These are phyloP conservation scores for Slavum lentiscoides DNA, from an alignment of 2,888 invertebrate genomes.

Conservation along the genomic window DNA sequence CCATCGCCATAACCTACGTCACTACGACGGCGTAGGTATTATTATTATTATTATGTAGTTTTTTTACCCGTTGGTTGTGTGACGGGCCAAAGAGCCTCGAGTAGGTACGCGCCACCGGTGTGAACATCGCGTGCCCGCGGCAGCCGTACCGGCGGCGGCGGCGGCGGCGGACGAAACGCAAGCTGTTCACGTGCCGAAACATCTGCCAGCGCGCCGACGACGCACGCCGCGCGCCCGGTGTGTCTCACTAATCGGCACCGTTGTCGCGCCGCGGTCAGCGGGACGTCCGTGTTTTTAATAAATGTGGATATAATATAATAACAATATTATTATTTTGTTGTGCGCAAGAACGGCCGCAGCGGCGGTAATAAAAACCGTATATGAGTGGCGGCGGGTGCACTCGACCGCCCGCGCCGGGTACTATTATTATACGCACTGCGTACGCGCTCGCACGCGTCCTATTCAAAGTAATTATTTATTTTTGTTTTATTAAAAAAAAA, in stretches of 20 bases:
- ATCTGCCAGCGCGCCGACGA: slow-evolving; percentile 26
- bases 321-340: neutral
- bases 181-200: slow-evolving; percentile 52
- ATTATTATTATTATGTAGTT: too few relatives aligned
- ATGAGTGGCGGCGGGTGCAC: too few relatives aligned
- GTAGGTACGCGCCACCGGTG: slow-evolving; percentile 8
- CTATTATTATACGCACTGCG: too few relatives aligned
- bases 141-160: slow-evolving; percentile 27
- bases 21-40: too few relatives aligned
- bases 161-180: slow-evolving; percentile 26
- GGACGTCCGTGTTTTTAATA: slow-evolving; percentile 7
- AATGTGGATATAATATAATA: slow-evolving; percentile 14
- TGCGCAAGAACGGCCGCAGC: neutral
- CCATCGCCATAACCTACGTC: neutral
- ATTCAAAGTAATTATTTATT: too few relatives aligned
- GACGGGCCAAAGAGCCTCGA: neutral
- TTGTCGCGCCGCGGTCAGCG: slow-evolving; percentile 17
- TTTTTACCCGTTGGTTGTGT: too few relatives aligned
- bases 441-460: too few relatives aligned
- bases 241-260: neutral
- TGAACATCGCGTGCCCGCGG: slow-evolving; percentile 23
- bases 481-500: too few relatives aligned
- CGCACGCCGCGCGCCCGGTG: slow-evolving; percentile 2
- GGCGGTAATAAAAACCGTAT: too few relatives aligned
- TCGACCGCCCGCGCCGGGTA: too few relatives aligned